Conservation (phyloP, 35 echinoderm and acorn worm genomes). For the Strongylocentrotus purpuratus region DNA sequence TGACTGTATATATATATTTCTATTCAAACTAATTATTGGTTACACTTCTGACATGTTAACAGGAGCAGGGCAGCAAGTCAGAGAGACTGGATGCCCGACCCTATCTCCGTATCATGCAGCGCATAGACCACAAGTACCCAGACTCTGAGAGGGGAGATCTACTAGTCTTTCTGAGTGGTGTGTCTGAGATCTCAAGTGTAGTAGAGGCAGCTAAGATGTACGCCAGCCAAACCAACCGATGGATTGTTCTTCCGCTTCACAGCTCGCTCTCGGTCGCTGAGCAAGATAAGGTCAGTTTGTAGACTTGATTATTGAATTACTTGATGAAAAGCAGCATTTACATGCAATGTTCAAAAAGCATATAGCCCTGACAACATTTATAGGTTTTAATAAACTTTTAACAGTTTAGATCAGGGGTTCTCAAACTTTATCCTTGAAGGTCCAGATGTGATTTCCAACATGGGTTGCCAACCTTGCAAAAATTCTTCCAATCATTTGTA, state of each 20-base stretch:
- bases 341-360: too few species aligned
- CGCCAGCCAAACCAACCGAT: slow-evolving; percentile 81
- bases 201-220: slow-evolving; percentile 87
- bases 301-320: too few species aligned
- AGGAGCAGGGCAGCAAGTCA: slow-evolving; percentile 66
- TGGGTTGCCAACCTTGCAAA: too few species aligned
- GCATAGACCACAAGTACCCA: slow-evolving; percentile 95
- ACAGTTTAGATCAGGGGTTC: too few species aligned
- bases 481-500: too few species aligned
- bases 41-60: background rate
- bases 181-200: slow-evolving; percentile 89
- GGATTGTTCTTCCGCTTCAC: slow-evolving; percentile 92
- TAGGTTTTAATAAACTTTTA: too few species aligned
- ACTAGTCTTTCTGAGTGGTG: slow-evolving; percentile 92
- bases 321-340: too few species aligned
- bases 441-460: too few species aligned
- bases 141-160: slow-evolving; percentile 88
- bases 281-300: slow-evolving; percentile 84
- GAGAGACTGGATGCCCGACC: slow-evolving; percentile 94
- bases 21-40: too few species aligned
- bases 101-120: slow-evolving; percentile 96
- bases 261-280: slow-evolving; percentile 92
- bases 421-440: too few species aligned
- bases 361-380: too few species aligned
- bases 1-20: too few species aligned